Base-by-base conservation (phyloP, 2,113 vertebrate genomes). In the Archilochus colubris region DNA sequence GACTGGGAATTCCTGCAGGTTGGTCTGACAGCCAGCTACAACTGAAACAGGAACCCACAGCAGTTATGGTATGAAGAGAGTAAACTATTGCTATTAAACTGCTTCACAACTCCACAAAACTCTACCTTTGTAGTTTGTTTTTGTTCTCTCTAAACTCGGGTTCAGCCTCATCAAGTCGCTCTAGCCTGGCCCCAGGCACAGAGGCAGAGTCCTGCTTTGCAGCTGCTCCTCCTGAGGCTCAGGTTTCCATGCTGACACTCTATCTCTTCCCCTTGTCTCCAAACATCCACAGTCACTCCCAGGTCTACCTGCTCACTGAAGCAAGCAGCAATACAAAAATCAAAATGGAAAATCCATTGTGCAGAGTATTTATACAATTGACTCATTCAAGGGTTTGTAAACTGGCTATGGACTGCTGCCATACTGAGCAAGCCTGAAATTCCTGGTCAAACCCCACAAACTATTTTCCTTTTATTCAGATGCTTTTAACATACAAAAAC, bases 131-230 rank as follows among this genome's bases (percentile, higher is more conserved):
- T 6, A 82, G 22, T 15, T 33, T 23, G 27, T 36, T 70, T 58
- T 31, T 2, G 2, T 8, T 59, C 31, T 17, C 44, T 40, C n/a
- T 7, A 25, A 82, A 28, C 16, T 70, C 3, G 0, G 50, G 43
- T 44, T n/a, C 66, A 69, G 28, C 5, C 50, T 76, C 13, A 36
- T 27, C 48, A 40, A 73, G 30, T 10, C 30, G 15, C 36, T 38
- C 31, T 7, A 30, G 8, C 8, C 81, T 30, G n/a, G 48, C 13
- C 51, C 10, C 43, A 61, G 6, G 50, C n/a, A 55, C 12, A 48
- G n/a, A 61, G 7, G 50, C n/a, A 61, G 16, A 43, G 48, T 20
- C 40, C 28, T 53, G 21, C 61, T 59, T 31, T 15, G 30, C 17
- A 59, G 72, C 11, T 4, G 2, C 17, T 10, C 5, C 9, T 85